These are phyloP conservation scores for Arenaria interpres DNA, from an alignment of 2,113 vertebrate genomes.

Conservation along the genomic window DNA sequence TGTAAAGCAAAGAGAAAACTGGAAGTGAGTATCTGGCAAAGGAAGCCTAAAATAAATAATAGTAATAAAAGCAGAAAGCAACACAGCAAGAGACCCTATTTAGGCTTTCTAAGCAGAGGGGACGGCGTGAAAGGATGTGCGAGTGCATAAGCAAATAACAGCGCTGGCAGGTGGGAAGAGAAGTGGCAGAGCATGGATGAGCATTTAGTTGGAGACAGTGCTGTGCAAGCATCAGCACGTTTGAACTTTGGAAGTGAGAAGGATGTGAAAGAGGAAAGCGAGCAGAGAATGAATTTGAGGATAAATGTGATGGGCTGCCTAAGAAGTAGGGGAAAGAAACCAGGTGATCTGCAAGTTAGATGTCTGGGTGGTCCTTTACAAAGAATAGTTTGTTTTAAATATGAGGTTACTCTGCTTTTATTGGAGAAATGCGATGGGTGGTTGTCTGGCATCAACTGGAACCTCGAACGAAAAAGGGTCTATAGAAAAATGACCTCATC, in stretches of 20 bases:
- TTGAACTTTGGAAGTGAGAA: conserved; percentile 16
- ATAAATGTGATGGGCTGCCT: neutral
- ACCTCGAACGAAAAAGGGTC: neutral
- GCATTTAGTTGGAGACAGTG: neutral
- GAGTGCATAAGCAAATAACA: conserved; percentile 2
- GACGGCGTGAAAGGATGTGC: neutral
- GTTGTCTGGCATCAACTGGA: neutral
- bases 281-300: neutral
- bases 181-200: conserved; percentile 12
- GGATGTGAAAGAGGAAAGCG: neutral
- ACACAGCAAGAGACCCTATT: neutral
- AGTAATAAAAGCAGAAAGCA: conserved; percentile 29
- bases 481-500: neutral
- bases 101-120: conserved; percentile 7
- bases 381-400: neutral
- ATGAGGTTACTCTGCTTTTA: neutral
- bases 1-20: neutral
- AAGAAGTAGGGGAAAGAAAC: neutral
- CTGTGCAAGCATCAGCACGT: neutral
- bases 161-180: conserved; percentile 14
- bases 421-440: neutral
- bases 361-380: neutral
- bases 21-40: neutral
- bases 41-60: conserved; percentile 9
- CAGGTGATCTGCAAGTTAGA: neutral